Evolutionary conservation across 2,113 vertebrate genomes (phyloP).

Genomic region (Oncorhynchus gorbuscha): DNA sequence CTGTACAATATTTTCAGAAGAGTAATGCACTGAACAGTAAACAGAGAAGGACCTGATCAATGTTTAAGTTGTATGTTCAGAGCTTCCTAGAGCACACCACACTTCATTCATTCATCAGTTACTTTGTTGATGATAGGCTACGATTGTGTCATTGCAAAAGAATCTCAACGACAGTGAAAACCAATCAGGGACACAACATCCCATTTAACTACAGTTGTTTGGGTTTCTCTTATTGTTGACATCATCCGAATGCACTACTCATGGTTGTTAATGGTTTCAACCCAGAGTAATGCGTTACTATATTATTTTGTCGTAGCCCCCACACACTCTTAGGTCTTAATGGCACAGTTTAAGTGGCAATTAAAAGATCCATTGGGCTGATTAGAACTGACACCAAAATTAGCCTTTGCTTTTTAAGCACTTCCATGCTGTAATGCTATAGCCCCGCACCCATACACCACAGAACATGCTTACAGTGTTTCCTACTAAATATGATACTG

Average conservation of each 20-base stretch:
- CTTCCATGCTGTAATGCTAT: background rate
- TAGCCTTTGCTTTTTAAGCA: conserved; percentile 31
- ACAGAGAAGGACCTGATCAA: conserved; percentile 23
- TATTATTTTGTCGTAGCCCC: conserved; percentile 36
- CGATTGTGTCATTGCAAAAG: conserved; percentile 28
- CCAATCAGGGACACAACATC: conserved; percentile 14
- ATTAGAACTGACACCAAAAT: conserved; percentile 36
- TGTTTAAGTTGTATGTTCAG: conserved; percentile 23
- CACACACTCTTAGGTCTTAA: conserved; percentile 39
- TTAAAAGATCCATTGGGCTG: conserved; percentile 62
- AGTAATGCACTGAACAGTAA: background rate
- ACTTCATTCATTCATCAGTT: background rate
- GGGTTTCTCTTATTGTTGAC: conserved; percentile 47
- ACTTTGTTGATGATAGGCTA: conserved; percentile 25
- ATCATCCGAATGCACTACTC: conserved; percentile 38
- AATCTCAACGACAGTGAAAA: background rate
- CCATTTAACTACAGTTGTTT: conserved; percentile 36
- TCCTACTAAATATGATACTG: conserved; percentile 39
- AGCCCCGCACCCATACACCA: background rate
- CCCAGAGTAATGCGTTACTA: conserved; percentile 43
- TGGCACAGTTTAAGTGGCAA: conserved; percentile 39
- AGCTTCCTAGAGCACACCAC: conserved; percentile 9
- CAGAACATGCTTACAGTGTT: conserved; percentile 19
- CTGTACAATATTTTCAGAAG: background rate
- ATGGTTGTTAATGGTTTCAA: conserved; percentile 47